Evolutionary conservation across 2,113 vertebrate genomes (phyloP).

Genomic region (Condylura cristata): DNA sequence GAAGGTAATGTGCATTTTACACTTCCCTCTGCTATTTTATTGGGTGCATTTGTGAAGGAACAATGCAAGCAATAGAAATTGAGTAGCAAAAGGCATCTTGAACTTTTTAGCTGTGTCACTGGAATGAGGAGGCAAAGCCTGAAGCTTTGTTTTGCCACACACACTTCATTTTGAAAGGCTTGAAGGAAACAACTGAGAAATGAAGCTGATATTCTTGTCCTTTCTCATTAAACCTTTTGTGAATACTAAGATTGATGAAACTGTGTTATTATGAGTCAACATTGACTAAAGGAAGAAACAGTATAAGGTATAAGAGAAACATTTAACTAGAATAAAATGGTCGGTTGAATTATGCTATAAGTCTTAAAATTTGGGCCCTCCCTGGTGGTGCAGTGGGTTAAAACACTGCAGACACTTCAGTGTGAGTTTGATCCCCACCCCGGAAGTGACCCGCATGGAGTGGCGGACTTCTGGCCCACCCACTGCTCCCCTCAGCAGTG

Average conservation of each 20-base stretch:
- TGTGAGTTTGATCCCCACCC: too few species aligned
- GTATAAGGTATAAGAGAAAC: background rate
- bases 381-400: too few species aligned
- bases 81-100: background rate
- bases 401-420: too few species aligned
- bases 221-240: background rate
- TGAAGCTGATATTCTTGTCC: background rate
- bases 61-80: background rate
- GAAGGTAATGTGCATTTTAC: background rate
- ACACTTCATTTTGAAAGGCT: background rate
- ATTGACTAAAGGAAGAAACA: background rate
- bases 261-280: background rate
- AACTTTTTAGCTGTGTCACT: background rate
- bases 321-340: background rate
- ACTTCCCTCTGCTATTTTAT: background rate
- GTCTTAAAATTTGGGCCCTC: too few species aligned
- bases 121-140: background rate
- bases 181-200: background rate
- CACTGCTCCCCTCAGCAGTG: too few species aligned
- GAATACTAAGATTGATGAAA: background rate
- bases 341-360: background rate
- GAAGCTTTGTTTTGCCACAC: background rate
- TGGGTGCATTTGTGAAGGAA: background rate
- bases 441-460: too few species aligned
- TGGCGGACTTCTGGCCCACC: too few species aligned